phyloP scores from a whole-genome alignment of 2,797 vertebrate species.

The Masticophis lateralis region DNA sequence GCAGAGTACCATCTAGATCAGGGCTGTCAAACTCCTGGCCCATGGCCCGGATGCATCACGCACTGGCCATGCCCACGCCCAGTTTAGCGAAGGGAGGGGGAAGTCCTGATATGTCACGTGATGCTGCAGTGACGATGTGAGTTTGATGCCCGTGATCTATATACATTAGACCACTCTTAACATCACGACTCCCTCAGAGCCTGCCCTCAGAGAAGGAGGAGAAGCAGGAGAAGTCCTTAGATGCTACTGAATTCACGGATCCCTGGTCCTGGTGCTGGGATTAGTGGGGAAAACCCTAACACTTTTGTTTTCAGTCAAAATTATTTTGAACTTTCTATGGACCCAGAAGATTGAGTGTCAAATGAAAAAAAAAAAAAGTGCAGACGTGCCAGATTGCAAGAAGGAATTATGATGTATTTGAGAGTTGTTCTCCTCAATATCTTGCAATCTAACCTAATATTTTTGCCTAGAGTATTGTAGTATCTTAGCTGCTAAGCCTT shows the following conservation, averaged over 20 bases:
- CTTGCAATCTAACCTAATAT: background rate
- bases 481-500: background rate
- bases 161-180: background rate
- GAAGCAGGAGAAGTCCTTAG: background rate
- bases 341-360: background rate
- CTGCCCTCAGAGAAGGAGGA: background rate
- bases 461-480: background rate
- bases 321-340: background rate
- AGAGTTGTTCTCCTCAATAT: background rate
- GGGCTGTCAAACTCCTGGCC: background rate
- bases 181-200: background rate
- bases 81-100: too few species aligned
- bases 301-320: background rate
- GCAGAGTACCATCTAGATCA: background rate
- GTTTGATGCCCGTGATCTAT: background rate
- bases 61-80: too few species aligned
- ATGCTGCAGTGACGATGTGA: background rate
- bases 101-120: too few species aligned
- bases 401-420: background rate
- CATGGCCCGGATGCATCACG: too few species aligned
- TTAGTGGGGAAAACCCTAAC: background rate
- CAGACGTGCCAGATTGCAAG: background rate
- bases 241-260: background rate
- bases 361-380: background rate
- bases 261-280: background rate